phyloP scores from a whole-genome alignment of 2,113 vertebrate genomes.

The Lophotis ruficrista region DNA sequence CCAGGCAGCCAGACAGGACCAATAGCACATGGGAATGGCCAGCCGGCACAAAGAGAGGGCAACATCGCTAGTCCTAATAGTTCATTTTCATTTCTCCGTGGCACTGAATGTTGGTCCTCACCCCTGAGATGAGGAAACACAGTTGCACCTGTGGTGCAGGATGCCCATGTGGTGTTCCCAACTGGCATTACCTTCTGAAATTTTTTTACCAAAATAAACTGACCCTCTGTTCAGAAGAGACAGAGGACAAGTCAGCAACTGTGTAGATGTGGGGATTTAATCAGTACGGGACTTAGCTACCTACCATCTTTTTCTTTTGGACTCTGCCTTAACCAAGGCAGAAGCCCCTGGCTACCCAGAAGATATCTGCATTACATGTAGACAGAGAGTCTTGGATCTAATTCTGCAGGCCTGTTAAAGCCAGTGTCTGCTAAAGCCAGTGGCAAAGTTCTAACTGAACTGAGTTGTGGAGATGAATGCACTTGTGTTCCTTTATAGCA shows the following conservation, averaged over 20 bases:
- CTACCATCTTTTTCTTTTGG: background rate
- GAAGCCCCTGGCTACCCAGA: background rate
- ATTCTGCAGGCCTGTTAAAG: background rate
- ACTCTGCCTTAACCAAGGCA: background rate
- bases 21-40: rapidly evolving
- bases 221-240: background rate
- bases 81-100: background rate
- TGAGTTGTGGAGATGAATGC: rapidly evolving
- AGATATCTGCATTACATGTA: background rate
- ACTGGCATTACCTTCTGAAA: rapidly evolving
- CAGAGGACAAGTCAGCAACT: background rate
- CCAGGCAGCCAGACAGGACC: background rate
- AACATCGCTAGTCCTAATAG: background rate
- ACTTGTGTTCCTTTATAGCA: background rate
- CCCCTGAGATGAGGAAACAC: background rate
- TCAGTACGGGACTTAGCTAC: background rate
- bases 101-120: background rate
- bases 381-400: background rate
- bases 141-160: background rate
- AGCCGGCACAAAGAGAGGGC: background rate
- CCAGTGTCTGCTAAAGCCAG: background rate
- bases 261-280: background rate
- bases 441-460: background rate
- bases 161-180: background rate
- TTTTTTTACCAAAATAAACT: background rate